Evolutionary conservation across 2,888 invertebrate genomes (phyloP), one percentile per base, ranked within the genome.

Genomic region (Campoplex nolae): DNA sequence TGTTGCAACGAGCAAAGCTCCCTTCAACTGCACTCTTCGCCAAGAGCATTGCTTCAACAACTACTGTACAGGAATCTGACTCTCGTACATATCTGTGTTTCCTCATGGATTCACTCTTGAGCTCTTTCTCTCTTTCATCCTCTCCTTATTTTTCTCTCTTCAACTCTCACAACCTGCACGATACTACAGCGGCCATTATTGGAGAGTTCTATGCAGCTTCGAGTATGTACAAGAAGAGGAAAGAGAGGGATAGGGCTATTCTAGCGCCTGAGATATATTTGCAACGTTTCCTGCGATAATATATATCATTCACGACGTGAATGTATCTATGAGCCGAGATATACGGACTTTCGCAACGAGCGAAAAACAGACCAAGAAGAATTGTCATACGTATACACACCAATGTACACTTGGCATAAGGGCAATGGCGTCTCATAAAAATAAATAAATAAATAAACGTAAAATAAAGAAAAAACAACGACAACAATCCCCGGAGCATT

Each of bases 241-340:
- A 18, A 16, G 16, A 32, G 32, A 38, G 48, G 48, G 23, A n/a
- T 73, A 75, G 68, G 58, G 62, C 51, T 45, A 58, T 78, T 86
- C 80, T 74, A 80, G 58, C 86, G 77, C 81, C 84, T 77, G 77
- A 84, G 71, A 84, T 84, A 86, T 86, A 79, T 81, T 74, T 45
- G 83, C 84, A 74, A 51, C 73, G 81, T 86, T 82, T 86, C 73
- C 58, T 42, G 74, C 80, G 68, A 77, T 86, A 81, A 86, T 86
- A 86, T 86, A 86, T 84, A 81, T 86, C 84, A 81, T 81, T 70
- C 65, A 28, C 76, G 75, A 79, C 80, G 73, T 73, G 71, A 28
- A 75, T 80, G 68, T 62, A 75, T 68, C 84, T 56, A 85, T 56
- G 81, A 85, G 76, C 67, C 54, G 73, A 68, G 78, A 70, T 56